Base-by-base conservation (phyloP, 2,888 invertebrate species). In the Rhingia campestris region DNA sequence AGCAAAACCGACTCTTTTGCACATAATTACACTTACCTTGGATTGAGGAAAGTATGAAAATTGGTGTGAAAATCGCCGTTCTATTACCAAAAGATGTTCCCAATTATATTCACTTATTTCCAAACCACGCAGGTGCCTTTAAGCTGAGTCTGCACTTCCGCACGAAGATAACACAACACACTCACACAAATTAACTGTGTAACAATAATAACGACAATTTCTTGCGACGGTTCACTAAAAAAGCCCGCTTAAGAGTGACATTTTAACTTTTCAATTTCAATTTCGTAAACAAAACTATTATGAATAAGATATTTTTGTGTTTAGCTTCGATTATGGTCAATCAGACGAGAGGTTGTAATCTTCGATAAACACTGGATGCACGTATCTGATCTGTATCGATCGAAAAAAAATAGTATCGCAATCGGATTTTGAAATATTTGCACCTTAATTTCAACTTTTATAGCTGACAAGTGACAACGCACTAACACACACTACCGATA, bases 361-460 rank as follows among this genome's bases (percentile, higher is more conserved):
- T 56, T 56, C 47, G 67, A 63, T 64, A 58, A 70, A 56, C 81
- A 75, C 75, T 39, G 10, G 12, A 45, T 54, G 64, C 64, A 53
- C 35, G 58, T 37, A 61, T 67, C 64, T n/a, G 49, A 32, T 72
- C 64, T 72, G 30, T 41, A 49, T 74, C 63, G 56, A 74, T 74
- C 69, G 37, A 74, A 67, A 47, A 61, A 41, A 39, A 63, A 32
- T n/a, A 39, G 45, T 82, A 82, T 82, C 79, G 82, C 79, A 82
- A 79, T 82, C 67, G 66, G 51, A 79, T 82, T 82, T 82, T 53
- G 82, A 82, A 82, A 82, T 74, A 73, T 59, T 82, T 69, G 58
- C 82, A 73, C 61, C 56, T 67, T 37, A 49, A 45, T 63, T 67
- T 41, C 49, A 75, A 58, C 61, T 70, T 30, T 53, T 43, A 56